Conservation (phyloP, 2,113 vertebrate genomes). For the Collichthys lucidus region DNA sequence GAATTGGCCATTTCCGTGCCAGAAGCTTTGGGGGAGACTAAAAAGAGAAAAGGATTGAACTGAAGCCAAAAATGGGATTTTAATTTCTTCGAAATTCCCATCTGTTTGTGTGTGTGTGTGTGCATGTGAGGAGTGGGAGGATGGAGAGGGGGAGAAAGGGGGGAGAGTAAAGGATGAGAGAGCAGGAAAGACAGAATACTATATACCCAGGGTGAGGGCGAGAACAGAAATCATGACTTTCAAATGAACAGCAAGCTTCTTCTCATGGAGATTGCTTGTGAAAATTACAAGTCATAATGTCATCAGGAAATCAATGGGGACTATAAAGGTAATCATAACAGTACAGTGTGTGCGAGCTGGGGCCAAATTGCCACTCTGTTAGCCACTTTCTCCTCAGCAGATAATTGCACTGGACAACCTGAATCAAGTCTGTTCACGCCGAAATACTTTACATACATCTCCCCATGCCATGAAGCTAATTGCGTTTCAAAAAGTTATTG, state of each 20-base stretch:
- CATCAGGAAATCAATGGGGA: conserved; percentile 80
- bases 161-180: conserved; percentile 43
- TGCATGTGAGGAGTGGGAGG: conserved; percentile 24
- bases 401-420: conserved; percentile 85
- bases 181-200: conserved; percentile 5
- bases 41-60: conserved; percentile 63
- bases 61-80: conserved; percentile 75
- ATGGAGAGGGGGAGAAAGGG: conserved; percentile 9
- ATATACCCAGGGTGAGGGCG: conserved; percentile 24
- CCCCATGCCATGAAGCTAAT: conserved; percentile 78
- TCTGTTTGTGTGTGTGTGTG: conserved; percentile 67
- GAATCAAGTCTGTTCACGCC: conserved; percentile 81
- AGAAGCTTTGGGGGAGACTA: conserved; percentile 50
- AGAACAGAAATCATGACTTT: conserved; percentile 76
- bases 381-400: conserved; percentile 71
- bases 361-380: conserved; percentile 79
- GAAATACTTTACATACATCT: conserved; percentile 81
- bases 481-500: conserved; percentile 79
- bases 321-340: conserved; percentile 82
- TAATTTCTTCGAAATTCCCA: conserved; percentile 79
- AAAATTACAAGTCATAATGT: conserved; percentile 83
- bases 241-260: conserved; percentile 78
- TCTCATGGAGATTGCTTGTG: conserved; percentile 76
- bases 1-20: conserved; percentile 70
- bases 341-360: conserved; percentile 65